Conservation (phyloP, 2,797 vertebrate genomes). For the Podargus strigoides region DNA sequence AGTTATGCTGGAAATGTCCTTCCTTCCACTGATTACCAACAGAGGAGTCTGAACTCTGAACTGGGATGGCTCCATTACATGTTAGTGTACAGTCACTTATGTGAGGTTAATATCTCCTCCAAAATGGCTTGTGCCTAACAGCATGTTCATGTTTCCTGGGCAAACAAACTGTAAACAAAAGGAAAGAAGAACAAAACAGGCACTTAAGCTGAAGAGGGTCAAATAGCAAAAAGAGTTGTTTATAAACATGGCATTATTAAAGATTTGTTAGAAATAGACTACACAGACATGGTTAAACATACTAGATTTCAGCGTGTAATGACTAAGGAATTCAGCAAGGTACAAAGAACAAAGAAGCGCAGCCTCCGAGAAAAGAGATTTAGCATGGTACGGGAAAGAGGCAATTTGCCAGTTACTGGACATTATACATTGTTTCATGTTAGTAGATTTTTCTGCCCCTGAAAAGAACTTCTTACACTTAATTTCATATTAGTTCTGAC, state of each 20-base stretch:
- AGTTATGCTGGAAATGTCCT: not conserved
- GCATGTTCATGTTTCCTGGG: not conserved
- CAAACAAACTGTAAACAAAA: not conserved
- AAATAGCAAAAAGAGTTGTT: not conserved
- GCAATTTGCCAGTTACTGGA: not conserved
- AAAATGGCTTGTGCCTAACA: not conserved
- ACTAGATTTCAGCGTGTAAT: not conserved
- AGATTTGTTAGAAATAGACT: not conserved
- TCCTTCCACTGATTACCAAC: not conserved
- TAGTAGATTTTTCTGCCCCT: not conserved
- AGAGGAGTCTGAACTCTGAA: not conserved
- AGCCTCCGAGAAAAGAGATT: not conserved
- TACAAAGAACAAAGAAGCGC: conserved; percentile 19
- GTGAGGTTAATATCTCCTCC: not conserved
- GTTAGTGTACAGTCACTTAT: not conserved
- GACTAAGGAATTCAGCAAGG: not conserved
- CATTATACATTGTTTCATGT: not conserved
- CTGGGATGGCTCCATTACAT: not conserved
- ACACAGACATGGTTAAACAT: not conserved
- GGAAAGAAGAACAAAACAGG: not conserved
- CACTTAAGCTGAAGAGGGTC: not conserved
- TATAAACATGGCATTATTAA: not conserved
- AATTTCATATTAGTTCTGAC: not conserved
- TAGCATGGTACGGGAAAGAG: not conserved
- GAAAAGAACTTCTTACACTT: not conserved